phyloP scores from a whole-genome alignment of 2,888 invertebrate species.

The Scelioninae gen. 1 region DNA sequence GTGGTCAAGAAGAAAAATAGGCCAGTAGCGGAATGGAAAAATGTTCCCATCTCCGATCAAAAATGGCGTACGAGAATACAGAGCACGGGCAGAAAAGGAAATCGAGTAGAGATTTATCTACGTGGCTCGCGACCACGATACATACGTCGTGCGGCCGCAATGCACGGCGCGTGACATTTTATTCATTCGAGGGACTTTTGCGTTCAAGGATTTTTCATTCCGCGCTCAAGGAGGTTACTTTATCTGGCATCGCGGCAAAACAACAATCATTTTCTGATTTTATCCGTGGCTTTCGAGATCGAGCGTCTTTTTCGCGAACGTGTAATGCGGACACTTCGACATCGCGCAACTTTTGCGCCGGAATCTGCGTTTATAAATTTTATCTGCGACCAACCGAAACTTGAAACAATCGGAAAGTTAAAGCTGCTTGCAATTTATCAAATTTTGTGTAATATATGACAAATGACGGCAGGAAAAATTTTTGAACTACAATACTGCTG shows the following conservation, averaged over 20 bases:
- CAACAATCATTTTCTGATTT: too few species aligned
- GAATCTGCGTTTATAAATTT: too few species aligned
- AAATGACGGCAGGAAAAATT: not conserved
- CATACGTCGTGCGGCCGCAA: slow-evolving; percentile 20
- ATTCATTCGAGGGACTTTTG: slow-evolving; percentile 34
- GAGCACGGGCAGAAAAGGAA: slow-evolving; percentile 30
- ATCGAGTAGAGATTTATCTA: slow-evolving; percentile 52
- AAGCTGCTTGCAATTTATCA: not conserved
- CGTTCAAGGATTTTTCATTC: slow-evolving; percentile 23
- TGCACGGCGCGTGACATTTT: slow-evolving; percentile 45
- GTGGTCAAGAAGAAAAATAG: not conserved
- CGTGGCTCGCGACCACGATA: slow-evolving; percentile 35
- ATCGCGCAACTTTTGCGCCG: too few species aligned
- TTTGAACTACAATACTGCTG: too few species aligned
- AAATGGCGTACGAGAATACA: too few species aligned
- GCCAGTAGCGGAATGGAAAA: too few species aligned
- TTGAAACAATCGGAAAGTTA: slow-evolving; percentile 1
- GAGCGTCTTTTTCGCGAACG: too few species aligned
- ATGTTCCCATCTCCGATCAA: slow-evolving; percentile 37
- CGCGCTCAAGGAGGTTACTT: slow-evolving; percentile 6
- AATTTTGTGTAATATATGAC: not conserved
- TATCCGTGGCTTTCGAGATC: too few species aligned
- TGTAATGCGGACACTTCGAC: too few species aligned
- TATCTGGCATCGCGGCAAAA: too few species aligned
- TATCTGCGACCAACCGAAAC: too few species aligned